Evolutionary conservation across 2,113 vertebrate genomes (phyloP).

Genomic region (Odobenus rosmarus): DNA sequence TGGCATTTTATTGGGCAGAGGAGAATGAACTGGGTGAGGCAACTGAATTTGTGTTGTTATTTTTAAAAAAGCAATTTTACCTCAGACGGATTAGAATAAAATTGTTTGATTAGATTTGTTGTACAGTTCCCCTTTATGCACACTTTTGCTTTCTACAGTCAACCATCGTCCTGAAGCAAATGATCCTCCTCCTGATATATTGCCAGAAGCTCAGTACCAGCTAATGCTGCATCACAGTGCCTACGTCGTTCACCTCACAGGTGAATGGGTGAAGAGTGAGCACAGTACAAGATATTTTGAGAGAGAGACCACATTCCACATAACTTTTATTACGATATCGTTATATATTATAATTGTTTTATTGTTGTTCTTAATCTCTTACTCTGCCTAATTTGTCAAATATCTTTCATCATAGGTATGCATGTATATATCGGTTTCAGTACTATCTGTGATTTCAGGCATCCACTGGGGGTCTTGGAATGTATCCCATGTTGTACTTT

Average conservation of each 20-base stretch:
- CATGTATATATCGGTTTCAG: not conserved
- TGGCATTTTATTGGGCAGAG: not conserved
- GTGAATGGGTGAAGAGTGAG: not conserved
- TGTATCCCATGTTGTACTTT: not conserved
- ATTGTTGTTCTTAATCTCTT: not conserved
- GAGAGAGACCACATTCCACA: not conserved
- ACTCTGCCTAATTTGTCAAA: not conserved
- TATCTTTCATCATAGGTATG: not conserved
- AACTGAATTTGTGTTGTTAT: not conserved
- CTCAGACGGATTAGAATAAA: not conserved
- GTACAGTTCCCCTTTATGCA: not conserved
- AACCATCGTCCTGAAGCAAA: not conserved
- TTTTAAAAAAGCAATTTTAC: not conserved
- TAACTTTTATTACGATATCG: not conserved
- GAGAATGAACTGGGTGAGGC: not conserved
- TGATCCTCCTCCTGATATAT: not conserved
- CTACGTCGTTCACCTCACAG: not conserved
- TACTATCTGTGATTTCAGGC: not conserved
- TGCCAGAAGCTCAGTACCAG: not conserved
- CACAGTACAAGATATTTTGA: not conserved
- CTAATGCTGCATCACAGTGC: not conserved
- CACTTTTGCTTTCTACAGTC: not conserved
- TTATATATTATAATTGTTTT: not conserved
- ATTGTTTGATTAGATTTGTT: constrained; percentile 20
- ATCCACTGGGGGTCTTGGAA: not conserved